Conservation (phyloP, 1,140 invertebrate species). For the Teleogryllus occipitalis region DNA sequence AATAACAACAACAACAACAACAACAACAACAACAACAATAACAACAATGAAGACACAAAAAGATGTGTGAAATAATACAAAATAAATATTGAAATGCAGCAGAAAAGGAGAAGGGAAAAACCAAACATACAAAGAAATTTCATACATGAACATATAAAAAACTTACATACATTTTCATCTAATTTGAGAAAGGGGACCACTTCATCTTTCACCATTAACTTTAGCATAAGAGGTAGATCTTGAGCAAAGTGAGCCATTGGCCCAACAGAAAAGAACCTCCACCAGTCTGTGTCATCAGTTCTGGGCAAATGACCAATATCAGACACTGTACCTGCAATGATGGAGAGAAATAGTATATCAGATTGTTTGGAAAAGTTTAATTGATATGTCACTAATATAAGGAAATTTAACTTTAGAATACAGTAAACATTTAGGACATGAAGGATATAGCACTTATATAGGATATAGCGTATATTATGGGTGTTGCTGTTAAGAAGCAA, state of each 20-base stretch:
- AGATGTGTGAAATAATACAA: neutral
- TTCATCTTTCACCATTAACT: conserved; percentile 51
- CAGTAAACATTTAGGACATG: too few relatives aligned
- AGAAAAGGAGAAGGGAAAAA: neutral
- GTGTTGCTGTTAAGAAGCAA: too few relatives aligned
- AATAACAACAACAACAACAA: too few relatives aligned
- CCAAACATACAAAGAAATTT: neutral
- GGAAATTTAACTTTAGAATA: too few relatives aligned
- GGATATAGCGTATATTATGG: too few relatives aligned
- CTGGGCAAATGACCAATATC: conserved; percentile 41
- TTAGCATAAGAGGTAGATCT: conserved; percentile 66
- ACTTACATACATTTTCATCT: conserved; percentile 44
- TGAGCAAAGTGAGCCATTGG: conserved; percentile 75
- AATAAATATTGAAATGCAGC: neutral
- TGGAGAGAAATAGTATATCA: neutral
- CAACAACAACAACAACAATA: too few relatives aligned
- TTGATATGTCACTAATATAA: too few relatives aligned
- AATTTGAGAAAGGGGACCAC: conserved; percentile 46
- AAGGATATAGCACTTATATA: too few relatives aligned
- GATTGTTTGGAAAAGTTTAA: neutral
- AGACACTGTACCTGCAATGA: conserved; percentile 26
- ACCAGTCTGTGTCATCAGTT: conserved; percentile 43
- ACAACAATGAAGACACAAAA: neutral
- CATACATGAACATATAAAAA: neutral
- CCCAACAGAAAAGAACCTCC: conserved; percentile 53